Conservation (phyloP, 2,888 invertebrate genomes). For the Nomada ferruginata region DNA sequence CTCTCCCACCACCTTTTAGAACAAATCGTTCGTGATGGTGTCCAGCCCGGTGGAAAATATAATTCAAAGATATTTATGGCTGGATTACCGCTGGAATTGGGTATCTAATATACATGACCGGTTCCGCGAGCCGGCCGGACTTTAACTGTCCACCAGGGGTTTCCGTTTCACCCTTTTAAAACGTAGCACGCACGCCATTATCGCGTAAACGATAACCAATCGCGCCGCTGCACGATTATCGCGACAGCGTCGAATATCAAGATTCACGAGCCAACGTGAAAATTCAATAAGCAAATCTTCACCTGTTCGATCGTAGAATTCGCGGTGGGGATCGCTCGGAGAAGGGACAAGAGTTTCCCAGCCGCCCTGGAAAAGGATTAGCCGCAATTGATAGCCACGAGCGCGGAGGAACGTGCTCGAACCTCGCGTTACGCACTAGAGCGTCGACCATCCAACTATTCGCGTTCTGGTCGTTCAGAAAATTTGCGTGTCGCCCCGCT, state of each 20-base stretch:
- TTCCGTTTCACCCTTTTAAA: constrained; percentile 51
- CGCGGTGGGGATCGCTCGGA: not conserved
- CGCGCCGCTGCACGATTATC: constrained; percentile 16
- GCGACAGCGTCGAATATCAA: not conserved
- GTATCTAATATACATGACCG: constrained; percentile 82
- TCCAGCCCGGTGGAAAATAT: constrained; percentile 80
- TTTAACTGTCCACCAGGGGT: constrained; percentile 73
- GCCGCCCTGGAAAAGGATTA: constrained; percentile 74
- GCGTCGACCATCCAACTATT: constrained; percentile 42
- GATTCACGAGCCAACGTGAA: not conserved
- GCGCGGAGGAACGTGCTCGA: constrained; percentile 63
- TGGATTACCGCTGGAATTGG: constrained; percentile 82
- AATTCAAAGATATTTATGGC: constrained; percentile 83
- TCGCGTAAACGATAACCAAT: constrained; percentile 34
- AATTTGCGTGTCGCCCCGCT: constrained; percentile 10
- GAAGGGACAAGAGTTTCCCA: constrained; percentile 70
- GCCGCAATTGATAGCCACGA: constrained; percentile 76
- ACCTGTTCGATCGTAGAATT: not conserved
- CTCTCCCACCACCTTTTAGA: constrained; percentile 58
- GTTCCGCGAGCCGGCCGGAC: constrained; percentile 72
- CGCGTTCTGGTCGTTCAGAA: constrained; percentile 21
- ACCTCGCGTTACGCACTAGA: constrained; percentile 59
- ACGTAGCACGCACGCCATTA: constrained; percentile 18
- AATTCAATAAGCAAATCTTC: not conserved
- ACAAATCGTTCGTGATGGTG: constrained; percentile 76